Evolutionary conservation across 2,797 vertebrate genomes (phyloP).

Genomic region (Hippopotamyrus pictus): DNA sequence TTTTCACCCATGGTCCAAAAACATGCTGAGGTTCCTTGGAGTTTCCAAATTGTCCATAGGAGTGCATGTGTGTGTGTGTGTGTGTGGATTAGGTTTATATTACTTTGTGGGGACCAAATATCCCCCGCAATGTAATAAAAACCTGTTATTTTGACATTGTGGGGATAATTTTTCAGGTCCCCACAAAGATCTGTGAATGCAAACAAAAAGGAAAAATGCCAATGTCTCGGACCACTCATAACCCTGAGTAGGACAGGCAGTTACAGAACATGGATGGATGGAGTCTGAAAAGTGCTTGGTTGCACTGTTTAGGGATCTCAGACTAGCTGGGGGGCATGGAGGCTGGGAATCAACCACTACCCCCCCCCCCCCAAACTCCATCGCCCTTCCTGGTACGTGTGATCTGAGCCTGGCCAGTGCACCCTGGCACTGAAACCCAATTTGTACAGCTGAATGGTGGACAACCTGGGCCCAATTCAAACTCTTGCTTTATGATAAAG

Average conservation of each 20-base stretch:
- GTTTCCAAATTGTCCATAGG: background rate
- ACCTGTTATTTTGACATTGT: background rate
- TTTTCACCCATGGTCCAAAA: background rate
- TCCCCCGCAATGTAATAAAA: background rate
- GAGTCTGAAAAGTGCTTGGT: background rate
- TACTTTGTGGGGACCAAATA: no score
- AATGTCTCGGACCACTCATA: background rate
- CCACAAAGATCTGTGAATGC: background rate
- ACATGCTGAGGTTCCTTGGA: background rate
- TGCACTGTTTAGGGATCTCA: background rate
- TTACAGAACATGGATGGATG: background rate
- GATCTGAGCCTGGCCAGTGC: background rate
- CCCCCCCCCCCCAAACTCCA: background rate
- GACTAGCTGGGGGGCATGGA: background rate
- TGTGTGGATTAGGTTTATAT: background rate
- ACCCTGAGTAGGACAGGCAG: background rate
- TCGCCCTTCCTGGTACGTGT: background rate
- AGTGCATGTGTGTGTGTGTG: background rate
- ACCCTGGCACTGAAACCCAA: background rate
- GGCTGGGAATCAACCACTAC: background rate
- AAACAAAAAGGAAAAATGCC: background rate
- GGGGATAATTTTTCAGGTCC: background rate
- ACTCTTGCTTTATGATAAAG: background rate
- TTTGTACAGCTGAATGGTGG: background rate
- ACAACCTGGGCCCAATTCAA: background rate